A percentile compares a stretch with the other conserved stretches of the same genome.
These are phyloP conservation scores for Speoplatyrhinus poulsoni DNA, from an alignment of 2,113 vertebrate genomes.

Conservation along the genomic window DNA sequence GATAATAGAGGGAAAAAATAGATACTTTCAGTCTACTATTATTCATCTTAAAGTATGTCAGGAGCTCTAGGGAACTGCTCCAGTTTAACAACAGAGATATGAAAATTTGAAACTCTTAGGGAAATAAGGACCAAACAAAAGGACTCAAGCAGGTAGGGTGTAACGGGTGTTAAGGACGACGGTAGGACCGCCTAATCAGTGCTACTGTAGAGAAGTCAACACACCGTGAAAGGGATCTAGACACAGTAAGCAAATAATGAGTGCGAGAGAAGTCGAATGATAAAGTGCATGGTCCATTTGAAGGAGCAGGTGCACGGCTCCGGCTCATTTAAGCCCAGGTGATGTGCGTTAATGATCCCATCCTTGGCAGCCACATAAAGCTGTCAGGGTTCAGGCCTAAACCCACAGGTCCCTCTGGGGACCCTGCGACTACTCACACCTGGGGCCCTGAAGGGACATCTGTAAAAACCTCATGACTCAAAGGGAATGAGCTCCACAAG, in stretches of 20 bases:
- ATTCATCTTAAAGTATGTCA: conserved; percentile 56
- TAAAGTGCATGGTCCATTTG: conserved; percentile 8
- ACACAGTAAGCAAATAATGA: background rate
- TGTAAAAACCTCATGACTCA: conserved; percentile 44
- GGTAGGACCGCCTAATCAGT: no score
- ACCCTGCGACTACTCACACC: conserved; percentile 19
- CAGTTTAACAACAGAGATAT: conserved; percentile 60
- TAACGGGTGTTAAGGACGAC: no score
- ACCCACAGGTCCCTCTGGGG: conserved; percentile 15
- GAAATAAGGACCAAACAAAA: conserved; percentile 15
- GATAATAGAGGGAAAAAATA: conserved; percentile 20
- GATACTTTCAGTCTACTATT: conserved; percentile 55
- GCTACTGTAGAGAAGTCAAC: background rate
- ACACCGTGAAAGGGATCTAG: no score
- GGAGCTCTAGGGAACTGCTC: conserved; percentile 70
- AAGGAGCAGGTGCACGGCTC: background rate
- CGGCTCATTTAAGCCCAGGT: conserved; percentile 8
- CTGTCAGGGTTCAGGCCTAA: conserved; percentile 38
- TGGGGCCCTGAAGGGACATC: conserved; percentile 45
- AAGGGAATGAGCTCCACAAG: conserved; percentile 47
- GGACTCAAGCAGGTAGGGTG: background rate
- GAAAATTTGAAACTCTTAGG: conserved; percentile 46
- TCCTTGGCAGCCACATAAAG: conserved; percentile 29
- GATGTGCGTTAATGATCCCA: conserved; percentile 37
- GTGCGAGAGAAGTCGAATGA: background rate